Base-by-base conservation (phyloP, 2,113 vertebrate species). In the Apaloderma vittatum region DNA sequence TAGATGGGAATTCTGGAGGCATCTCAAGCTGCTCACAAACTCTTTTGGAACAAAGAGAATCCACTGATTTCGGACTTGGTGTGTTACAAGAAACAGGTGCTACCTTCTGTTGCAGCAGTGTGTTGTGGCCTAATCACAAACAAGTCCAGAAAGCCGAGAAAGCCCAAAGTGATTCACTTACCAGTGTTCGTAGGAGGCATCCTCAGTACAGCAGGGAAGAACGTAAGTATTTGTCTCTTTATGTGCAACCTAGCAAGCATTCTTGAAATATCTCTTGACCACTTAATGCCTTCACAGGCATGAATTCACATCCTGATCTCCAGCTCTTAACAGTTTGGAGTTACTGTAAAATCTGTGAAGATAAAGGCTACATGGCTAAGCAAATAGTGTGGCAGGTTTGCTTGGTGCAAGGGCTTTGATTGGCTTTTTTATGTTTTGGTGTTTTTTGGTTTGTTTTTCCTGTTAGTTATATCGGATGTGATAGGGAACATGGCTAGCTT, bases 201-300 rank as follows among this genome's bases (percentile, higher is more conserved):
- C 96, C 91, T 51, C 97, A 89, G 14, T 98, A 98, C 91, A 99
- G 97, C 98, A 98, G 96, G 96, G 99, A 99, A 43, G 98, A 99
- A 91, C 7, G 99, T 99, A 97, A 99, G 99, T 99, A 86, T 81
- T n/a, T 61, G 11, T n/a, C 55, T 65, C 1, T 86, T 51, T 52
- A 11, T 26, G 49, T 2, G 2, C 29, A 36, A 6, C 61, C 17
- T 43, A 11, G 40, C 37, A 46, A 37, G 24, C 24, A 2, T 65
- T 52, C 59, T 74, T 71, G 37, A 55, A 66, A n/a, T 23, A 12
- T 3, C 29, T 77, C 1, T 54, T 62, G 37, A 49, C 23, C 9
- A 8, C n/a, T 48, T 72, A 6, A 5, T 65, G 36, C 68, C 48
- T 30, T 14, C 46, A 26, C 7, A 21, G 23, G 37, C 12, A 7